A percentile compares a stretch with the other conserved stretches of the same genome.
phyloP scores from a whole-genome alignment of 1,140 invertebrate genomes.

The Lysiphlebus fabarum region DNA sequence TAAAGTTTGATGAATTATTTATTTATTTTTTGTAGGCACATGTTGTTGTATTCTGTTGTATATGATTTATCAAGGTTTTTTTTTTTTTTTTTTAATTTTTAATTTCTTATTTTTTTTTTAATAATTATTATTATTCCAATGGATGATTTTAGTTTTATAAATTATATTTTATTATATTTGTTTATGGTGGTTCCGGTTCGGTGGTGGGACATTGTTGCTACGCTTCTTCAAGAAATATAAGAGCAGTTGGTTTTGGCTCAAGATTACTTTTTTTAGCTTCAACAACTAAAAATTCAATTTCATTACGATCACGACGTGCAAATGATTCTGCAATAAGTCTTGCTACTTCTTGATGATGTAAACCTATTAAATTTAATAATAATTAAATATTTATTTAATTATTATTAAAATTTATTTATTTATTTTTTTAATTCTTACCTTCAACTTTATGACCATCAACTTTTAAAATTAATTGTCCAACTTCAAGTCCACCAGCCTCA shows the following conservation, averaged over 20 bases:
- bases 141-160: not conserved
- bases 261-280: constrained; percentile 87
- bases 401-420: not conserved
- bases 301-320: constrained; percentile 77
- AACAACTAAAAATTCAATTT: constrained; percentile 86
- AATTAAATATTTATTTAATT: constrained; percentile 10
- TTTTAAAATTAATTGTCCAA: constrained; percentile 89
- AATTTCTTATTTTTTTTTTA: not conserved
- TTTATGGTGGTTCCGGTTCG: constrained; percentile 50
- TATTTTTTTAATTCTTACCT: constrained; percentile 58
- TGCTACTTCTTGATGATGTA: constrained; percentile 77
- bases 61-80: not conserved
- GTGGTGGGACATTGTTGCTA: constrained; percentile 65
- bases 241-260: constrained; percentile 81
- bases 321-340: constrained; percentile 85
- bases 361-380: too few species aligned
- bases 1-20: too few species aligned
- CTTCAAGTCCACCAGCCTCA: constrained; percentile 85
- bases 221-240: constrained; percentile 84
- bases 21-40: too few species aligned
- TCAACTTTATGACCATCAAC: constrained; percentile 87
- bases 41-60: too few species aligned
- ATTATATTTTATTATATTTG: constrained; percentile 9
- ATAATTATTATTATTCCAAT: too few species aligned
- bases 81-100: not conserved